Evolutionary conservation across 2,797 vertebrate species (phyloP), one percentile per base, ranked within the genome.

Genomic region (Coregonus ussuriensis): DNA sequence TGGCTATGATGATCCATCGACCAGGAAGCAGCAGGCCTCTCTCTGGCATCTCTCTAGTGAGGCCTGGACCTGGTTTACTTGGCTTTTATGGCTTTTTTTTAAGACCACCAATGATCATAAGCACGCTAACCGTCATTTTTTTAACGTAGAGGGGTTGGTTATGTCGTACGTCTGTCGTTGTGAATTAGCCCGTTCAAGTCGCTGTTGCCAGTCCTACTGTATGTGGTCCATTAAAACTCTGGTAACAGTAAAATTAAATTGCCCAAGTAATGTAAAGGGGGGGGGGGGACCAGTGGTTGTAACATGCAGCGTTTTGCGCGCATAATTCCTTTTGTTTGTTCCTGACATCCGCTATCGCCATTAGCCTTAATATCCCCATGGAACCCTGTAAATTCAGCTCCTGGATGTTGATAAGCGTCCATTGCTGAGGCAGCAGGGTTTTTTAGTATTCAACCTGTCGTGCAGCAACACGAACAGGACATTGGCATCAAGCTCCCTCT

Each of bases 321-420:
- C 77, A 76, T 62, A 76, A 77, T 84, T 47, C 80, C 33, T 79
- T 77, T 82, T 82, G 76, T 77, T 82, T 25, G 80, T 75, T 29
- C 25, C 54, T 82, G 79, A 84, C 86, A 88, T 86, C 80, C 79
- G 81, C 71, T 74, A 21, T 75, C 3, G 74, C 73, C 81, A 82
- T 86, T 83, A 80, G 83, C 79, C 59, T 74, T 76, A 74, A 83
- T 53, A 74, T 83, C 77, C 80, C 67, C 77, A 81, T 76, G 76
- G 78, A 80, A 73, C 71, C 72, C 76, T 5, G 74, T 77, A 78
- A 81, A 80, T 74, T 72, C 35, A 77, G 72, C 62, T 37, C 6
- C 71, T 81, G 84, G 80, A 83, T 82, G 82, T 76, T 35, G 81
- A 80, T 74, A 53, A 83, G 77, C 41, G 47, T 79, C 67, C 29